These are phyloP conservation scores for Parazoanthus atlanticus DNA, from an alignment of 92 coral and sea anemone species.

Conservation along the genomic window DNA sequence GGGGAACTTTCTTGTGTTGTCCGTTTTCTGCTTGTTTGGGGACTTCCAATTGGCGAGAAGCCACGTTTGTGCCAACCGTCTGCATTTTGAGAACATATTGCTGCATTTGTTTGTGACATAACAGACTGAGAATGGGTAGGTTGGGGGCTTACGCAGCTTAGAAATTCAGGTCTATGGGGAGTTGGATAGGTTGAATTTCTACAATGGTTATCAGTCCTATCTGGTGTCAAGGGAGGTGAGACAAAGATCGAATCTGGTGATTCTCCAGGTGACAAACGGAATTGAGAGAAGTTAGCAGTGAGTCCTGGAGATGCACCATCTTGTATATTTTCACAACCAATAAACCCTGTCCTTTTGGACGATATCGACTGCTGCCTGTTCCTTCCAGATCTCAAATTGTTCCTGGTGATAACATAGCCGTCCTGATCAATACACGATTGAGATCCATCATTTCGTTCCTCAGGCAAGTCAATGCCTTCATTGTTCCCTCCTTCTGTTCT, in stretches of 20 bases:
- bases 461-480: neutral
- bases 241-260: neutral
- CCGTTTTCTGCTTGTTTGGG: neutral
- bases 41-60: neutral
- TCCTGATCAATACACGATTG: neutral
- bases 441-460: too few species aligned
- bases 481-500: neutral
- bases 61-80: neutral
- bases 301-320: neutral
- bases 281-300: neutral
- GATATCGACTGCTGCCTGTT: neutral
- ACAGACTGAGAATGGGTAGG: neutral
- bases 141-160: neutral
- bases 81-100: neutral
- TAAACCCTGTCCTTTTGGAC: neutral
- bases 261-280: neutral
- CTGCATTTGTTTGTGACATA: neutral
- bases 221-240: slow-evolving; percentile 16
- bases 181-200: neutral
- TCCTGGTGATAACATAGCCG: slow-evolving; percentile 7
- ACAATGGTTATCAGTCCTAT: neutral
- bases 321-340: neutral
- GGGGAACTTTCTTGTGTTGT: neutral
- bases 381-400: slow-evolving; percentile 6
- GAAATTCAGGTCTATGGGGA: neutral